Evolutionary conservation across 2,888 invertebrate species (phyloP), one percentile per base, ranked within the genome.

Genomic region (Aleiodes leptofemur): DNA sequence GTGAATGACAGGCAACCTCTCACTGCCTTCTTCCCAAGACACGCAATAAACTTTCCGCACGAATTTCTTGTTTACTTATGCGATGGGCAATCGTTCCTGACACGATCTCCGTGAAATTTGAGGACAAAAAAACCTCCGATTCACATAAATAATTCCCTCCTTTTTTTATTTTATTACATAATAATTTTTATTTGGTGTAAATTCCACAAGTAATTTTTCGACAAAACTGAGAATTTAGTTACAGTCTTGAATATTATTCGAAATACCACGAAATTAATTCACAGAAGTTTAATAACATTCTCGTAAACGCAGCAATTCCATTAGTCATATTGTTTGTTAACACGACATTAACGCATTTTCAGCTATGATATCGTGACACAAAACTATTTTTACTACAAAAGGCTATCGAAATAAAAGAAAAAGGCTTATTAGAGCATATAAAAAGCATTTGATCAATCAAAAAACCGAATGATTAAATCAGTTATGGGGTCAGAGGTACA

Each of bases 321-420:
- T 84, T 86, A 85, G 85, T 86, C 84, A 84, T 84, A 86, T 86
- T 83, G 84, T 85, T 84, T 80, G 85, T 83, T 85, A 86, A 86
- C 86, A 86, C 85, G 86, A 84, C 86, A 85, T 86, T 86, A 85
- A 86, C 85, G 84, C 85, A 86, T 86, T 80, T 85, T 83, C 86
- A 86, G 82, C 86, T 84, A 86, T 83, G 86, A 82, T 81, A 74
- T 78, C 81, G 80, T 83, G 83, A 81, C 43, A 43, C 9, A 8
- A 43, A 43, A 43, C 43, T 8, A 43, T 43, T 43, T 43, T 43
- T 9, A 43, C 43, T 7, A 34, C 4, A 43, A 43, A 43, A 43
- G 43, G 43, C 43, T 8, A 43, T 9, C 9, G 11, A 43, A 43
- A 11, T 43, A 43, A 11, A 43, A 43, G n/a, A 43, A 23, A 23